Base-by-base conservation (phyloP, 2,888 invertebrate genomes). In the Philaethria dido region DNA sequence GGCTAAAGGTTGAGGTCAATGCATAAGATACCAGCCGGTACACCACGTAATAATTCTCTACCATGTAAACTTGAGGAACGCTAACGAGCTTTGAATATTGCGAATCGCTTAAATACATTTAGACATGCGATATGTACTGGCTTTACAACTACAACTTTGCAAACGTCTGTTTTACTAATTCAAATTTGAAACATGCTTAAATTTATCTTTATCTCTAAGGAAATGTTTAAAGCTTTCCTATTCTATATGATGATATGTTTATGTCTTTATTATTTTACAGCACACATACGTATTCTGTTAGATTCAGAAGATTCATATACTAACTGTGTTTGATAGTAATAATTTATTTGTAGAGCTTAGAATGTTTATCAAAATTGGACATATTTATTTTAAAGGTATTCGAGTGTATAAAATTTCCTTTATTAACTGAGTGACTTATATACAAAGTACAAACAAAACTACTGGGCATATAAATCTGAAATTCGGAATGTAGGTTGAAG, bases 11-110 rank as follows among this genome's bases (percentile, higher is more conserved):
- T 44, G 63, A 59, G 69, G 69, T 71, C 71, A 71, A 69, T 66
- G 66, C 47, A 68, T 70, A 66, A 70, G 70, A 68, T 70, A 68
- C 66, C 65, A 68, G 68, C 42, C 57, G 61, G 66, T 62, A 61
- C 25, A 69, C 55, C 61, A 48, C 61, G 62, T 64, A 68, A 67
- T 70, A 71, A 69, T 62, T 69, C 71, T 52, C 55, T 45, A 62
- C 62, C 64, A 64, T 64, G 66, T 71, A 69, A 69, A 67, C 64
- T 67, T 60, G 64, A 64, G 71, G 64, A 66, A 69, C 69, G 69
- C 71, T 71, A 71, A 71, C 69, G 69, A 71, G 69, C 62, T 64
- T 66, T 64, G 70, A 66, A 69, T 62, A 64, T 64, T 70, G 57
- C 66, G 69, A 64, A 44, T 44, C 55, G 61, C 55, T 61, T 69